Percentiles rank a stretch among this genome's conserved stretches.
These are phyloP conservation scores for Cottus gobio DNA, from an alignment of 2,113 vertebrate species.

Conservation along the genomic window DNA sequence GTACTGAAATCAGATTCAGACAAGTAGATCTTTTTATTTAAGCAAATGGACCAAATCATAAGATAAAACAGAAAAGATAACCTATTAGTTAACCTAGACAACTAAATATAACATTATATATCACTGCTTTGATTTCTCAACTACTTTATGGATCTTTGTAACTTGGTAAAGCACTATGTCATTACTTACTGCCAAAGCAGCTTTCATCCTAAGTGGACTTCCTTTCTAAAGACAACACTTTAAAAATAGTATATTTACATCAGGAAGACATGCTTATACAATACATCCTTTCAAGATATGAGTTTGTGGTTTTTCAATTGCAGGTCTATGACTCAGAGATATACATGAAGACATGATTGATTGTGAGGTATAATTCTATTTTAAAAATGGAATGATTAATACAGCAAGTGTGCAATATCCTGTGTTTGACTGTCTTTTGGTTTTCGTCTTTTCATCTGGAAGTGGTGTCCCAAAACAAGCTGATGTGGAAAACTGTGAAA, in stretches of 20 bases:
- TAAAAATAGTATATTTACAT: conserved; percentile 12
- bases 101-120: neutral
- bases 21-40: neutral
- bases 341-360: neutral
- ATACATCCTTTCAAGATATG: neutral
- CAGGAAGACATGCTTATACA: conserved; percentile 3
- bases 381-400: neutral
- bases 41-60: neutral
- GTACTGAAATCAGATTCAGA: neutral
- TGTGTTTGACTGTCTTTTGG: neutral
- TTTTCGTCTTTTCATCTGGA: neutral
- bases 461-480: neutral
- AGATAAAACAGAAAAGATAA: neutral
- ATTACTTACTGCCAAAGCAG: conserved; percentile 21
- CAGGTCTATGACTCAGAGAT: neutral
- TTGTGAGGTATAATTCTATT: neutral
- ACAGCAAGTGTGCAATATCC: neutral
- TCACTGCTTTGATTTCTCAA: neutral
- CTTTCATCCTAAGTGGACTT: conserved; percentile 24
- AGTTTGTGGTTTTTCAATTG: neutral
- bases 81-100: neutral
- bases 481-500: neutral
- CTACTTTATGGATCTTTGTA: neutral
- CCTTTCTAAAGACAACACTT: neutral
- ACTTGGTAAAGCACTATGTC: neutral